phyloP scores from a whole-genome alignment of 2,888 invertebrate species.

The Diaperis boleti region DNA sequence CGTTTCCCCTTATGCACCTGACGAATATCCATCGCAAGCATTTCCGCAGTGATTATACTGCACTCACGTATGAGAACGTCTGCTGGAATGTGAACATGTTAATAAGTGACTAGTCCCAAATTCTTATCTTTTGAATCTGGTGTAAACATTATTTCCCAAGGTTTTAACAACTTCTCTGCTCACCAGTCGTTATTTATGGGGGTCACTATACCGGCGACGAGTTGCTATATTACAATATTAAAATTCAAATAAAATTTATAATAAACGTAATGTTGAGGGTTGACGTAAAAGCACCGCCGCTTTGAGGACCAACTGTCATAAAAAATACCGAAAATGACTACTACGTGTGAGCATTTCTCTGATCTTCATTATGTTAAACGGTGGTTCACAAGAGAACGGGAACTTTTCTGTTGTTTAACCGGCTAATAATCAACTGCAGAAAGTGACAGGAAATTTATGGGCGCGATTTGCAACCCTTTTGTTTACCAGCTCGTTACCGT shows the following conservation, averaged over 20 bases:
- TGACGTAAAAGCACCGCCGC: slow-evolving; percentile 47
- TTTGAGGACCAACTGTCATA: slow-evolving; percentile 30
- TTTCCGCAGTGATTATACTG: slow-evolving; percentile 47
- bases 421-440: not conserved
- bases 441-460: not conserved
- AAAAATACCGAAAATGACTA: slow-evolving; percentile 34
- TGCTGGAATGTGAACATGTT: slow-evolving; percentile 48
- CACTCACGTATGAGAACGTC: slow-evolving; percentile 45
- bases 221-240: slow-evolving; percentile 52
- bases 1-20: slow-evolving; percentile 36
- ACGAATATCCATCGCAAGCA: slow-evolving; percentile 44
- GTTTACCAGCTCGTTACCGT: not conserved
- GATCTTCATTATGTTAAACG: not conserved
- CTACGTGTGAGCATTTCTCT: slow-evolving; percentile 41
- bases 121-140: slow-evolving; percentile 57
- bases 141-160: slow-evolving; percentile 63
- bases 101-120: slow-evolving; percentile 48
- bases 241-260: slow-evolving; percentile 58
- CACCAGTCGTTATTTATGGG: slow-evolving; percentile 60
- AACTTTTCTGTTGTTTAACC: not conserved
- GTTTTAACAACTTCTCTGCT: slow-evolving; percentile 58
- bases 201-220: slow-evolving; percentile 57
- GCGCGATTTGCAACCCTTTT: not conserved
- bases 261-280: slow-evolving; percentile 50
- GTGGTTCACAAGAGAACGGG: not conserved